Percentiles rank a stretch among this genome's conserved stretches.
phyloP scores from a whole-genome alignment of 2,888 invertebrate species.

The Bimastos eiseni region DNA sequence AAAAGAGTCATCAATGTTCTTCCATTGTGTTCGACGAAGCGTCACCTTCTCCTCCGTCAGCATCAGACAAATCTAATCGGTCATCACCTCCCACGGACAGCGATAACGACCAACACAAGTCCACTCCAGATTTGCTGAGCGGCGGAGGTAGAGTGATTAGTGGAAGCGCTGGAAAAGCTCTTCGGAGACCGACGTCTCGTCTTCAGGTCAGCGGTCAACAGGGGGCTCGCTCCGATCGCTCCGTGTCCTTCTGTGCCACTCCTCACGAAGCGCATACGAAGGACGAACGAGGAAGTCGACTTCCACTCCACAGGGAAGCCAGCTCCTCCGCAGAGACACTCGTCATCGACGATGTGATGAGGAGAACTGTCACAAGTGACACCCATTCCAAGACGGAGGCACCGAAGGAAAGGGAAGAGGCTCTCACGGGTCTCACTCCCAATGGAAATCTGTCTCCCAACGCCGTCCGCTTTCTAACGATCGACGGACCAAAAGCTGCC shows the following conservation, averaged over 20 bases:
- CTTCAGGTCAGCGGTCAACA: background rate
- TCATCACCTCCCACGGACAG: background rate
- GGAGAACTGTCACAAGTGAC: background rate
- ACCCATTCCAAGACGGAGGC: background rate
- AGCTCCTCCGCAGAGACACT: constrained; percentile 15
- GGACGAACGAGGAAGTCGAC: background rate
- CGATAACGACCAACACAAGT: background rate
- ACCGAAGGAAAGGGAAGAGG: background rate
- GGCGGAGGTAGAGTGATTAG: background rate
- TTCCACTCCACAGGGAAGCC: background rate
- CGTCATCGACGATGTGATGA: background rate
- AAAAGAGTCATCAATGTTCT: background rate
- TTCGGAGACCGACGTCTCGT: background rate
- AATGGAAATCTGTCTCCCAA: background rate
- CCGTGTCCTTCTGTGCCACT: background rate
- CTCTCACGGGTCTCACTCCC: background rate
- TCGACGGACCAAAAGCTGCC: background rate
- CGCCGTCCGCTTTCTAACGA: background rate
- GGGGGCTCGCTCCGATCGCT: background rate
- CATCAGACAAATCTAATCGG: background rate
- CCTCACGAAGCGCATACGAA: background rate
- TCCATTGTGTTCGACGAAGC: background rate
- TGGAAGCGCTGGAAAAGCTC: background rate
- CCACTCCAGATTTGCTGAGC: background rate
- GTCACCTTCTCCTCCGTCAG: background rate